phyloP scores from a whole-genome alignment of 2,888 invertebrate species.

The Oithona nana region DNA sequence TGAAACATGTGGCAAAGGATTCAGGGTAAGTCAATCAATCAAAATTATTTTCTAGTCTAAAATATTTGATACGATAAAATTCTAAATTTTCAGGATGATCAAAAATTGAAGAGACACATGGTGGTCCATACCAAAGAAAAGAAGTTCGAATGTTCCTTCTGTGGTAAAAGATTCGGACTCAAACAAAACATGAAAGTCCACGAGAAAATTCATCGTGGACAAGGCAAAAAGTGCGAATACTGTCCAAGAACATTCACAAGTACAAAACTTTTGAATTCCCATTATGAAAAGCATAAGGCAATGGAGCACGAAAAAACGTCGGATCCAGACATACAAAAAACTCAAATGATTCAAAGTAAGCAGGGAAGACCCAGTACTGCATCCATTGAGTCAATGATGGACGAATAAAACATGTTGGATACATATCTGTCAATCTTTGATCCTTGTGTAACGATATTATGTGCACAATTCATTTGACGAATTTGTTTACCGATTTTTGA shows the following conservation, averaged over 20 bases:
- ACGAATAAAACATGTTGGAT: no score
- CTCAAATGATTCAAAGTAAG: neutral
- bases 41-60: neutral
- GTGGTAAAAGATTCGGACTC: neutral
- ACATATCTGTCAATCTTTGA: no score
- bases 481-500: no score
- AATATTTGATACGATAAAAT: neutral
- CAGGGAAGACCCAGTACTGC: neutral
- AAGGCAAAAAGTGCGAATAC: neutral
- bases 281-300: neutral
- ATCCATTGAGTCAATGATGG: no score
- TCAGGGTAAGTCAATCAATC: neutral
- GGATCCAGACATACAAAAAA: neutral
- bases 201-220: neutral
- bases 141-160: neutral
- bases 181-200: conserved; percentile 2
- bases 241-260: neutral
- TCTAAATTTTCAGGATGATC: neutral
- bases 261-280: neutral
- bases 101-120: neutral
- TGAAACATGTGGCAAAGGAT: neutral
- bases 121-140: neutral
- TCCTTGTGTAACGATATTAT: no score
- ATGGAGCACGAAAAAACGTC: neutral
- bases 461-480: no score